Evolutionary conservation across 2,113 vertebrate species (phyloP), one percentile per base, ranked within the genome.

Genomic region (Muntiacus muntjak): DNA sequence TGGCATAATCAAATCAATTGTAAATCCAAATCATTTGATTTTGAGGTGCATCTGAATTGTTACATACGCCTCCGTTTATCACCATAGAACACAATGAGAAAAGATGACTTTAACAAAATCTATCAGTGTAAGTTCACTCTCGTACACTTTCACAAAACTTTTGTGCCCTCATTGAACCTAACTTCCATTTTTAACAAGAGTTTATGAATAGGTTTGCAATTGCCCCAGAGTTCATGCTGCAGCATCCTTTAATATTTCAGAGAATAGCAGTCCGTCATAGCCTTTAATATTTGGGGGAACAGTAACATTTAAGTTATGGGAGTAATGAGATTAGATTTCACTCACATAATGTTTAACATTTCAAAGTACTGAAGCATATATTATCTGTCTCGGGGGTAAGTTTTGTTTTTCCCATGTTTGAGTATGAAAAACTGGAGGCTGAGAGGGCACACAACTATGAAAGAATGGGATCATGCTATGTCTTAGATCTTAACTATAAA

Each of bases 1-100:
- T 85, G 9, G 25, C 33, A 14, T 89, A 17, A 50, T 76, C 19
- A 47, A 71, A 71, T 74, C 8, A 88, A 86, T 36, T 79, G 8
- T 57, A 85, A 95, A 95, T 92, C 28, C 36, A 87, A 85, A 92
- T 58, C 50, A 58, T 89, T 97, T 97, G 76, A 92, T 87, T 89
- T 58, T 83, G 17, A 84, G 58, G 19, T 9, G 9, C 7, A 78
- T 90, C 19, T 95, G n/a, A 86, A 71, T 79, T 82, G 3, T 62
- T 89, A 79, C 16, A 85, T 5, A n/a, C 81, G 9, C 11, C 81
- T 6, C 12, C 94, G 26, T 47, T 91, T 40, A 82, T 85, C 76
- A 79, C 13, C 7, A 40, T 40, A 40, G 40, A 40, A 40, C 40
- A 40, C 40, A 40, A 40, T 40, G 7, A 45, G 43, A 45, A 50